phyloP scores from a whole-genome alignment of 2,888 invertebrate genomes.

The Harmothoe impar region DNA sequence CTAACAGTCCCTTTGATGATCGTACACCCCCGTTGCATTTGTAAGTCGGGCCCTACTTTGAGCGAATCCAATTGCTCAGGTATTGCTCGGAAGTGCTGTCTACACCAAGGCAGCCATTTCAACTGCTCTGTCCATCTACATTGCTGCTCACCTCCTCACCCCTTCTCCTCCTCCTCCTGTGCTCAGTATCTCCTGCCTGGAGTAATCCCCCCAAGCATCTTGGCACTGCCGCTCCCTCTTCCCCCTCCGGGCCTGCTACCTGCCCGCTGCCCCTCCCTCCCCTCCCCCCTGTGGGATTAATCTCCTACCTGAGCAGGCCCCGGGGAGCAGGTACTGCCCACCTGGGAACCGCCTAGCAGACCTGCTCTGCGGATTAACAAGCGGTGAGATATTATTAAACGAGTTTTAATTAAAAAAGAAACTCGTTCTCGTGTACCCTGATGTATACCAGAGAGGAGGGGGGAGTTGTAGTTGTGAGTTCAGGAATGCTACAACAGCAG shows the following conservation, averaged over 20 bases:
- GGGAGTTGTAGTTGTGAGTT: not conserved
- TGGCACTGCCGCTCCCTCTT: slow-evolving; percentile 21
- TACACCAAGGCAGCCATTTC: not conserved
- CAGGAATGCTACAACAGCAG: not conserved
- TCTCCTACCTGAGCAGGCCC: slow-evolving; percentile 38
- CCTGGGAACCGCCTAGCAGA: slow-evolving; percentile 52
- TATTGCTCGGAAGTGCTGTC: not conserved
- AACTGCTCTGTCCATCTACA: no score
- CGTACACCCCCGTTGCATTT: not conserved
- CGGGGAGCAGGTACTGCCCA: slow-evolving; percentile 35
- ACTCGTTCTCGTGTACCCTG: not conserved
- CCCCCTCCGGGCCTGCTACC: not conserved
- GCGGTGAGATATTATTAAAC: slow-evolving; percentile 43
- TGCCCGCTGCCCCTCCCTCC: not conserved
- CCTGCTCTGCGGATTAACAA: slow-evolving; percentile 14
- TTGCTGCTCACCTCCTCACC: not conserved
- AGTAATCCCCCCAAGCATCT: slow-evolving; percentile 39
- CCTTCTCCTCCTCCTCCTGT: not conserved
- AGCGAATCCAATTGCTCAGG: not conserved
- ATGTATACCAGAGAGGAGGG: not conserved
- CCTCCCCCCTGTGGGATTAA: not conserved
- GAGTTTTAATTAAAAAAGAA: slow-evolving; percentile 59
- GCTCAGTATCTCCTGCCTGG: not conserved
- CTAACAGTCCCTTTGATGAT: not conserved
- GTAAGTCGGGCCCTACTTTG: no score